Base-by-base conservation (phyloP, 2,113 vertebrate species). In the Uria aalge region DNA sequence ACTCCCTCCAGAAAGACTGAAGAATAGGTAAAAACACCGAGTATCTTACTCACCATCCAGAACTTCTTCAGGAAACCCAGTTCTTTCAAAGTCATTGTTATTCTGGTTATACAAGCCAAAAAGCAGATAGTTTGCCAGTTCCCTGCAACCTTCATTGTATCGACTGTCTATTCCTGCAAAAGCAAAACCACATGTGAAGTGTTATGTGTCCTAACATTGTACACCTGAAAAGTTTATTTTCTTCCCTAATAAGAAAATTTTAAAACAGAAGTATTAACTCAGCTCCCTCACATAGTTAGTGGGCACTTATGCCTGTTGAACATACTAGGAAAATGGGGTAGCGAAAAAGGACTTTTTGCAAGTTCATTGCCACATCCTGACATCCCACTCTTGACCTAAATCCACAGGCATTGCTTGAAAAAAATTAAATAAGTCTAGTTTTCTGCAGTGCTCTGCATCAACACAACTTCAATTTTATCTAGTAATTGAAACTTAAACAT, bases 141-240 rank as follows among this genome's bases (percentile, higher is more conserved):
- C 99, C 81, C 98, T 98, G 98, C 99, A 99, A 18, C 99, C 99
- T 86, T 99, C 99, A 55, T 99, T 99, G 95, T 99, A 99, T 48
- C 99, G 98, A 95, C 99, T 99, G 95, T 99, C 99, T 60, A 99
- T 99, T 63, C 99, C 99, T 99, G 95, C 63, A 98, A 97, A 88
- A 81, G 26, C 75, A 97, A 96, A 97, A 52, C 11, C 20, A 13
- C 4, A 14, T 0, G 8, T 36, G n/a, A 90, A 73, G 13, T 7
- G 6, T 2, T 32, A 4, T 0, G 4, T 34, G 17, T 24, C 17
- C 62, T 12, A 15, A 14, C 6, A 18, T 1, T 22, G 13, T 5
- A 48, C 40, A 75, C 30, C 11, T 23, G 15, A 68, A 21, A 74
- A 64, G 6, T 19, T 6, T 16, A 2, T 5, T 48, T 57, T 53